Evolutionary conservation across 2,888 invertebrate species (phyloP), one percentile per base, ranked within the genome.

Genomic region (Tiphia femorata): DNA sequence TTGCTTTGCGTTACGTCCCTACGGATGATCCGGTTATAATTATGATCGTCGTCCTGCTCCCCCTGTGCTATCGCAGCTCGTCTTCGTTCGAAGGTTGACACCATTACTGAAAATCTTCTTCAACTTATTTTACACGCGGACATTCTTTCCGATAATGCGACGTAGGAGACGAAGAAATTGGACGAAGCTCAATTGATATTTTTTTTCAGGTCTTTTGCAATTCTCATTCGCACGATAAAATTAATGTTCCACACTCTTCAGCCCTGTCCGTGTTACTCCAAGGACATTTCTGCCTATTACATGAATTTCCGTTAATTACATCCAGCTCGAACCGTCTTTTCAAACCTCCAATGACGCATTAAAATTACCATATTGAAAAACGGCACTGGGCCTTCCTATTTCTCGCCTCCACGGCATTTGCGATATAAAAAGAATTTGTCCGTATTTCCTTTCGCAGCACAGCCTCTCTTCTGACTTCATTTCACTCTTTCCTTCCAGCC

Each of bases 301-400:
- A n/a, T n/a, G n/a, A n/a, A n/a, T n/a, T n/a, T n/a, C n/a, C n/a
- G n/a, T n/a, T n/a, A n/a, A n/a, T n/a, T n/a, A n/a, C n/a, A n/a
- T n/a, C n/a, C n/a, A n/a, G n/a, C n/a, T n/a, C n/a, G n/a, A n/a
- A n/a, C n/a, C n/a, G n/a, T n/a, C n/a, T n/a, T n/a, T n/a, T n/a
- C n/a, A n/a, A n/a, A n/a, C n/a, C n/a, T n/a, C n/a, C n/a, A n/a
- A n/a, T n/a, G 70, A 70, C 78, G 78, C 76, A 79, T 78, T 78
- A 75, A 67, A 77, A 80, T 80, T 80, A 80, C 76, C 77, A 77
- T 78, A 75, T 76, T 66, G 66, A 60, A 65, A 68, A 62, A 73
- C 65, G 67, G 68, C 65, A 67, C 56, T n/a, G n/a, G 70, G 70
- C 69, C 72, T 70, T 63, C 69, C 75, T 67, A 74, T 77, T 75